Evolutionary conservation across 2,797 vertebrate genomes (phyloP), one percentile per base, ranked within the genome.

Genomic region (Naso thynnoides): DNA sequence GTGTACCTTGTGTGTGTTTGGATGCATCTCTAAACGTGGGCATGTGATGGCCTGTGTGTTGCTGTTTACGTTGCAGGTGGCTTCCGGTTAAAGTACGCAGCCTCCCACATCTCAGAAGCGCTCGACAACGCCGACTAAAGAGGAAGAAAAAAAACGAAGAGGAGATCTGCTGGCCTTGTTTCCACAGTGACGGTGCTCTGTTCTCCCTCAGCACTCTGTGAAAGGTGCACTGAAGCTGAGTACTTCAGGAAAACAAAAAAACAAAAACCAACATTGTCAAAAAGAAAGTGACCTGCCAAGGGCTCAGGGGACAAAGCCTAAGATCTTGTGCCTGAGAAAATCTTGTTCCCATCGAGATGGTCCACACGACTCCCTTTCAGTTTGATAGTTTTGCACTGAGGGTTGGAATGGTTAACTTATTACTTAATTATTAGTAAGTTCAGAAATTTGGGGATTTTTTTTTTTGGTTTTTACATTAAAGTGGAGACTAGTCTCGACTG

Each of bases 41-140:
- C 36, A 36, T 49, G 48, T 70, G 58, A 18, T 1, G 24, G 39
- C 23, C 14, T 56, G 58, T 76, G 71, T 72, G 64, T 53, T 42
- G 23, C 39, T 48, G 11, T 70, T 67, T 29, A 19, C 65, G 0
- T 58, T 65, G 84, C 95, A 98, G 97, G 97, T 94, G 96, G 96
- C 89, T 97, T 97, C 95, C 96, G 97, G 93, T 94, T 98, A 89
- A 97, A 96, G 92, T 98, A 96, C 86, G 92, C 95, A 82, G 94
- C 95, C 89, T 92, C 95, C 93, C 96, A 95, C 91, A 92, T 95
- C 93, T 94, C 96, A 90, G 97, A 98, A 90, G 91, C 94, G 87
- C 94, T 96, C 88, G 97, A 98, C 93, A 96, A 95, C 88, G 95
- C 95, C 76, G 96, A 97, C 93, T 96, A 95, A 97, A 91, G 91